Evolutionary conservation across 2,888 invertebrate genomes (phyloP).

Genomic region (Nemurella pictetii): DNA sequence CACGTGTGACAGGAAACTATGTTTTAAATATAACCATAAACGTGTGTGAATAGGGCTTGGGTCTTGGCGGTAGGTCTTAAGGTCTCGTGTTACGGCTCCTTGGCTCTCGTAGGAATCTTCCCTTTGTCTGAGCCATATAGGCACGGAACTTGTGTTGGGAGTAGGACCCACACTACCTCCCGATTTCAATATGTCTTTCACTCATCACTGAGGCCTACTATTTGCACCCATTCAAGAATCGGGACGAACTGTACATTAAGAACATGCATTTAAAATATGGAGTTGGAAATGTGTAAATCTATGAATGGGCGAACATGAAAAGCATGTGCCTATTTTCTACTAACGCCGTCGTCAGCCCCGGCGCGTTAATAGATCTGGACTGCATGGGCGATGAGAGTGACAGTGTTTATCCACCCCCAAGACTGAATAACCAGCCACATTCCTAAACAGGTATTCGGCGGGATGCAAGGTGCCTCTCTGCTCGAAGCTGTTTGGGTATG

Average conservation of each 20-base stretch:
- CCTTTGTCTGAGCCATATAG: conserved; percentile 8
- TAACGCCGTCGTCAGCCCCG: not conserved
- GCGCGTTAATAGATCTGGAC: not conserved
- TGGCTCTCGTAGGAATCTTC: conserved; percentile 10
- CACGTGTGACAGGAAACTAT: not conserved
- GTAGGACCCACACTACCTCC: not conserved
- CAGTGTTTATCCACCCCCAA: not conserved
- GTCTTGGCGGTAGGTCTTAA: not conserved
- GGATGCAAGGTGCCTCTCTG: not conserved
- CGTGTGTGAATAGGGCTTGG: not conserved
- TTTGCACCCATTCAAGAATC: not conserved
- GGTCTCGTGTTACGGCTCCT: not conserved
- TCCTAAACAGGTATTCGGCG: not conserved
- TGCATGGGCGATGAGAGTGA: not conserved
- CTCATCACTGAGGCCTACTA: not conserved
- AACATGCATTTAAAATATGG: not conserved
- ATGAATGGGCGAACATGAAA: not conserved
- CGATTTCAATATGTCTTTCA: not conserved
- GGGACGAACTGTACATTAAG: not conserved
- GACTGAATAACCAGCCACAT: not conserved
- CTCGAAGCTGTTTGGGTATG: not conserved
- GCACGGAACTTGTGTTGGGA: not conserved
- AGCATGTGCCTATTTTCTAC: not conserved
- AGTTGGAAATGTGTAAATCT: not conserved
- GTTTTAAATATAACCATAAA: not conserved